These are phyloP conservation scores for Podocnemis expansa DNA, from an alignment of 2,113 vertebrate species.

Conservation along the genomic window DNA sequence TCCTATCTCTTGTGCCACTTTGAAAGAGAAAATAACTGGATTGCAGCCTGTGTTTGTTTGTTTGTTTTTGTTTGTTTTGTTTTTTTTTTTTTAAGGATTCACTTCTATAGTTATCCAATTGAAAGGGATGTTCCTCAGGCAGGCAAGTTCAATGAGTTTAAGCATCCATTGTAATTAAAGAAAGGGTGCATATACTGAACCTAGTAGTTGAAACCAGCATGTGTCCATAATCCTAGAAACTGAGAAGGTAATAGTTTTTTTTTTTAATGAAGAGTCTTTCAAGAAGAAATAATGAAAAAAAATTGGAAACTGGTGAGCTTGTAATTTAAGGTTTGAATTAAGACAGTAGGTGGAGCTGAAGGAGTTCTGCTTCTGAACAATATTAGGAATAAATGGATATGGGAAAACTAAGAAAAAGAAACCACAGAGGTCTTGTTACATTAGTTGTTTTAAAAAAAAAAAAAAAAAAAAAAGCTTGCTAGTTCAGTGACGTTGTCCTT, in stretches of 20 bases:
- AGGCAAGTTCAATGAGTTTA: slow-evolving; percentile 49
- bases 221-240: slow-evolving; percentile 41
- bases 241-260: slow-evolving; percentile 1
- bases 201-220: slow-evolving; percentile 49
- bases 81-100: slow-evolving; percentile 21
- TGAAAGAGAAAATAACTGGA: slow-evolving; percentile 42
- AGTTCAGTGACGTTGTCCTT: background rate
- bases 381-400: slow-evolving; percentile 19
- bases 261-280: slow-evolving; percentile 20
- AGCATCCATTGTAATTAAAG: slow-evolving; percentile 53
- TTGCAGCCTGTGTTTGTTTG: slow-evolving; percentile 35
- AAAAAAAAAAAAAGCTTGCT: no score
- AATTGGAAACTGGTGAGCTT: background rate
- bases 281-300: background rate
- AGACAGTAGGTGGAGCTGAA: slow-evolving; percentile 76
- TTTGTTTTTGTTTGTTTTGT: no score
- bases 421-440: slow-evolving; percentile 34
- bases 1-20: slow-evolving; percentile 13
- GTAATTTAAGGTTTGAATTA: slow-evolving; percentile 23
- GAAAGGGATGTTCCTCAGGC: slow-evolving; percentile 37
- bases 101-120: slow-evolving; percentile 38
- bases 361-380: slow-evolving; percentile 41
- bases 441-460: slow-evolving; percentile 16
- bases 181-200: slow-evolving; percentile 18
- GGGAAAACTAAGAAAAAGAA: slow-evolving; percentile 48